Evolutionary conservation across 2,113 vertebrate genomes (phyloP).

Genomic region (Scalopus aquaticus): DNA sequence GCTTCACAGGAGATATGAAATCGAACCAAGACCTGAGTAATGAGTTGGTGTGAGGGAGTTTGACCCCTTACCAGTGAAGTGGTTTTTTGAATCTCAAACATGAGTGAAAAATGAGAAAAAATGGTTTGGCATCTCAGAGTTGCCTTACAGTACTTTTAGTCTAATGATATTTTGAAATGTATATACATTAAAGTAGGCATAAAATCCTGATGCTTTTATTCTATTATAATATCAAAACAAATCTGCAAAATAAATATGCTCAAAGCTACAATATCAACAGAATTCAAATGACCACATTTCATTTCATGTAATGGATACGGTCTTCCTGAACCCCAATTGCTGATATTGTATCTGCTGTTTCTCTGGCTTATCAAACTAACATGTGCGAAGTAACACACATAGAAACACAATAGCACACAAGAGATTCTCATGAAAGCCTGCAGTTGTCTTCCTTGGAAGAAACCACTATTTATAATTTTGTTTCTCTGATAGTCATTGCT

Average conservation of each 20-base stretch:
- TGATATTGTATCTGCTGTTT: constrained; percentile 32
- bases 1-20: constrained; percentile 38
- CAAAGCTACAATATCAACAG: not conserved
- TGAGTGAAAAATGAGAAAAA: not conserved
- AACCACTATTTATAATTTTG: not conserved
- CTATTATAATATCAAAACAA: constrained; percentile 49
- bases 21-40: constrained; percentile 48
- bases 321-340: constrained; percentile 44
- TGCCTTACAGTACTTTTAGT: constrained; percentile 41
- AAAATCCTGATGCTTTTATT: constrained; percentile 43
- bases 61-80: not conserved
- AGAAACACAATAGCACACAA: not conserved
- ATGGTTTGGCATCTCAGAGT: not conserved
- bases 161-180: constrained; percentile 36
- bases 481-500: not conserved
- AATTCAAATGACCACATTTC: constrained; percentile 52
- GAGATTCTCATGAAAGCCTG: not conserved
- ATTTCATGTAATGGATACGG: constrained; percentile 26
- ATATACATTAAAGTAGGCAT: not conserved
- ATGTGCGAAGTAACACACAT: constrained; percentile 37
- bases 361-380: constrained; percentile 19
- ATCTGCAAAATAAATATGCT: constrained; percentile 49
- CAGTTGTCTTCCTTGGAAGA: constrained; percentile 12
- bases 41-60: constrained; percentile 44
- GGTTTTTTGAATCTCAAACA: not conserved